These are phyloP conservation scores for Eretmochelys imbricata DNA, from an alignment of 2,113 vertebrate genomes.

Conservation along the genomic window DNA sequence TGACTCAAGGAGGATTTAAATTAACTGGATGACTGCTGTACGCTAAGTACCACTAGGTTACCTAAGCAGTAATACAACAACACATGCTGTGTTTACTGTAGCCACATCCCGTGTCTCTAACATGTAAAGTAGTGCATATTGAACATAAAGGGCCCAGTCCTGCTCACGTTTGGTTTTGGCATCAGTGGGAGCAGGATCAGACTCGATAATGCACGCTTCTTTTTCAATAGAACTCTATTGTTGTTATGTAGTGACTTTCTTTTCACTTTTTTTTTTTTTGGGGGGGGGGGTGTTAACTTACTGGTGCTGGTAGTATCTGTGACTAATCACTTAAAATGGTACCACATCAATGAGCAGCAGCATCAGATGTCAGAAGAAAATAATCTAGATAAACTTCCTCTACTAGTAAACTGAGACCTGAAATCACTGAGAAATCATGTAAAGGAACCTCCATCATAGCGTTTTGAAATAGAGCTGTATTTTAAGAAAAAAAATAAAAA, in stretches of 20 bases:
- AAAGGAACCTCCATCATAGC: too few relatives aligned
- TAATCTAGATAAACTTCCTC: not conserved
- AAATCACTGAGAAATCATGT: not conserved
- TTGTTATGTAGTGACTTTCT: not conserved
- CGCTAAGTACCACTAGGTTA: slow-evolving; percentile 31
- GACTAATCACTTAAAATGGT: not conserved
- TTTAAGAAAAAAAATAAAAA: too few relatives aligned
- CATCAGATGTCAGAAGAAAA: not conserved
- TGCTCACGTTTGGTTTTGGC: not conserved
- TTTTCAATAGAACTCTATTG: not conserved
- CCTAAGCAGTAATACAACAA: not conserved
- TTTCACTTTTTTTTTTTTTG: not conserved
- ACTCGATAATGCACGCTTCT: fast-evolving
- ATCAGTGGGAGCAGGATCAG: not conserved
- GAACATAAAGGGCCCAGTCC: not conserved
- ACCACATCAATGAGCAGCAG: not conserved
- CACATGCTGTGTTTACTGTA: not conserved
- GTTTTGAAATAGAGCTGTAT: too few relatives aligned
- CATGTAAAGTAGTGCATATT: not conserved
- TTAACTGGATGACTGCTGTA: slow-evolving; percentile 9
- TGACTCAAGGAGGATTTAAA: slow-evolving; percentile 42
- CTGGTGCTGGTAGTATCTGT: not conserved
- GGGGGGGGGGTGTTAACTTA: not conserved
- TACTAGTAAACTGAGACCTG: not conserved
- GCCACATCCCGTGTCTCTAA: not conserved